Evolutionary conservation across 2,113 vertebrate genomes (phyloP), one percentile per base, ranked within the genome.

Genomic region (Benitochromis conjunctus): DNA sequence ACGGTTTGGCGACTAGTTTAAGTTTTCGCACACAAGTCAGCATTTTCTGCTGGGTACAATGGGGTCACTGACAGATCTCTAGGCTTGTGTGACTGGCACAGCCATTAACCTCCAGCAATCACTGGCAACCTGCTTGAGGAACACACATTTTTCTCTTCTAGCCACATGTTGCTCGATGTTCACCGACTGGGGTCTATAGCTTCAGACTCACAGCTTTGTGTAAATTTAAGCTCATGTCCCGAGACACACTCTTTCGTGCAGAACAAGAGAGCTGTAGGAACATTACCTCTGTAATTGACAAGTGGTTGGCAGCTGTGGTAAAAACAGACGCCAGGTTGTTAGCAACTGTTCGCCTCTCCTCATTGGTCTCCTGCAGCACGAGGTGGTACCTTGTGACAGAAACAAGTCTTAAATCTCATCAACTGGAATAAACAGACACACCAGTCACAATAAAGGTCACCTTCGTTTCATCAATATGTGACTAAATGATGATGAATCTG

Each of bases 331-430:
- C 86, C n/a, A 96, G 90, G 91, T 96, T 96, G 83, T 94, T 96
- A 26, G 82, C 86, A 0, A 96, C 95, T 5, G 92, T 96, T 60
- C 96, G 85, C 18, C 89, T 94, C 92, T 96, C 91, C 64, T 97
- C 96, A 0, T 93, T 96, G 46, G 96, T 96, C 88, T 97, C 96
- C 89, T 96, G 96, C 82, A 96, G 91, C 34, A 96, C 96, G 38
- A 96, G 88, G 79, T 96, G 96, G 84, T 96, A 96, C 92, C 96
- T 97, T 87, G 84, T 36, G 60, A 64, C 60, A 57, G 76, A 51
- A 54, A 84, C 41, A 86, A 60, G 2, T 24, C 58, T 64, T 38
- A 14, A 82, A 58, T 11, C 4, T 51, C 69, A 76, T 19, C 43
- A 76, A 5, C 10, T 76, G 43, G 9, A 76, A 76, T 51, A 74